Conservation (phyloP, 64 coral and sea anemone genomes). For the Pachyseris speciosa region DNA sequence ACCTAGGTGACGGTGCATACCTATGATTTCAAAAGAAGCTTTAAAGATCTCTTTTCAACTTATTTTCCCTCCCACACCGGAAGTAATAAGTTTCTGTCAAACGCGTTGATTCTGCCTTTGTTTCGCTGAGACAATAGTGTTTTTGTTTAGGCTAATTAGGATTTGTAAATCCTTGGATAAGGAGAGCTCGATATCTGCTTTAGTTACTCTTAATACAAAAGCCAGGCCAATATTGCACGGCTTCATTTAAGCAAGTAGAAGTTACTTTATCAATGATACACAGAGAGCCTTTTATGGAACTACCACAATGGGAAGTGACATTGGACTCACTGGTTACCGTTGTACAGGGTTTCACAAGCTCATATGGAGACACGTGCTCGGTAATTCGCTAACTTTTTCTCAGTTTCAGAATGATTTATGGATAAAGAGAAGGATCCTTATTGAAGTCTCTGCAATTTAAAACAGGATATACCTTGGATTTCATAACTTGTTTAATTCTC, state of each 20-base stretch:
- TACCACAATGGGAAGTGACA: neutral
- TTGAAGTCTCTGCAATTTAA: too few relatives aligned
- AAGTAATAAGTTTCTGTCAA: neutral
- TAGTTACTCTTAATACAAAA: neutral
- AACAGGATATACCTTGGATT: too few relatives aligned
- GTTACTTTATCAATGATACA: slow-evolving; percentile 21
- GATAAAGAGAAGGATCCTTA: too few relatives aligned
- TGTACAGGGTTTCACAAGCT: too few relatives aligned
- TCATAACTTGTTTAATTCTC: too few relatives aligned
- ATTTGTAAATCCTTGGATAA: neutral
- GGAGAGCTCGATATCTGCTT: neutral
- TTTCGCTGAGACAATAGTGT: neutral
- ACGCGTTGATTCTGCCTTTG: neutral
- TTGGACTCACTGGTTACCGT: neutral
- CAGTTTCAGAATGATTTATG: too few relatives aligned
- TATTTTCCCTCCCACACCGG: slow-evolving; percentile 3
- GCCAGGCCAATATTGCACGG: neutral
- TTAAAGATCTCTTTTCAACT: neutral
- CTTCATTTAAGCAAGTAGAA: slow-evolving; percentile 7
- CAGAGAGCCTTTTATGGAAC: neutral
- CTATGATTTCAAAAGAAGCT: neutral
- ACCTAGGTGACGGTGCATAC: neutral
- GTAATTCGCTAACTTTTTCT: too few relatives aligned
- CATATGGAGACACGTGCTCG: too few relatives aligned
- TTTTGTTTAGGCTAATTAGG: slow-evolving; percentile 12